Evolutionary conservation across 2,797 vertebrate genomes (phyloP), one percentile per base, ranked within the genome.

Genomic region (Darevskia mixta): DNA sequence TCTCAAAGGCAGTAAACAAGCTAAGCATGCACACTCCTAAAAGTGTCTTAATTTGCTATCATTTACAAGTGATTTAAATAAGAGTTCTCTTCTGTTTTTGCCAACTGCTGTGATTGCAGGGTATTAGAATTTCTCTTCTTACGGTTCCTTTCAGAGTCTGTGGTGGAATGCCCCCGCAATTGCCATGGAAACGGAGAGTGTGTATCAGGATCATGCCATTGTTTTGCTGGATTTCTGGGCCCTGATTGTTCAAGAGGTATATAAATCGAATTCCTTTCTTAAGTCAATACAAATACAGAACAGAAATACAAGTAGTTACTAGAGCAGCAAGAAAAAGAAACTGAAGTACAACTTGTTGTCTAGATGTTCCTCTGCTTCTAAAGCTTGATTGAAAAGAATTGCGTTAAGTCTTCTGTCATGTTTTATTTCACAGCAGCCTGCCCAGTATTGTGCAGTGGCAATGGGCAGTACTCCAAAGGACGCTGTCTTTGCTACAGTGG

Each of bases 131-230:
- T 78, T 86, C 81, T 86, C 80, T 93, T 92, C 55, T 93, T 79
- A 94, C 77, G 90, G 83, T 92, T 86, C 86, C 87, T 94, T 93
- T 83, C 97, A 99, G 99, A 99, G 58, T 99, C 99, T 25, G 98
- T 99, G 94, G 98, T 98, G 85, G 98, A 99, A 96, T 99, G 99
- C 94, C 98, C 98, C 85, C 98, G 98, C 92, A 99, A 99, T 97
- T 99, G 99, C 94, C 98, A 99, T 92, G 99, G 99, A 87, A 99
- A 99, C 82, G 99, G 99, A 38, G 99, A 99, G 95, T 99, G 99
- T 87, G 97, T 99, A 92, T 98, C 99, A 66, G 99, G 99, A 95
- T 98, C 98, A 29, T 99, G 99, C 93, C 98, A 98, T 96, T 99
- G 99, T 97, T 99, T 99, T 94, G 97, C 99, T 45, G 99, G 99